Evolutionary conservation across 2,888 invertebrate species (phyloP), one percentile per base, ranked within the genome.

Genomic region (Drosophila paranaensis): DNA sequence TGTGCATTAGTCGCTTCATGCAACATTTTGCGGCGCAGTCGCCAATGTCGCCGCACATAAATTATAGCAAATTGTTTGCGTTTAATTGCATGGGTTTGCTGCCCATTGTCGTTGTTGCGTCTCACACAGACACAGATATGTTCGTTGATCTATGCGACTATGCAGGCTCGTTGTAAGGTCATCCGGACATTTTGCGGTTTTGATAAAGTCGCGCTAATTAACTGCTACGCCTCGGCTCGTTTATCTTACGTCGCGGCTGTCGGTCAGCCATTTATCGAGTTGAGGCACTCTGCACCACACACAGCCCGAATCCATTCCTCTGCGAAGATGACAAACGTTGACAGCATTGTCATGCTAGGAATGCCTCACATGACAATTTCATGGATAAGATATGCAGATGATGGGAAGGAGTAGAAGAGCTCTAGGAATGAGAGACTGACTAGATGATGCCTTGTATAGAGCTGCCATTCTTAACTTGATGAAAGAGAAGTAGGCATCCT

Each of bases 11-110:
- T 73, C 76, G 81, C 79, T 72, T 53, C 66, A 68, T 74, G 81
- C 74, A 82, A 71, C 62, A 71, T 66, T 66, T 71, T 72, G 71
- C 60, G 77, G 77, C 71, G 51, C 51, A 61, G 71, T 57, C 66
- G 58, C 68, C 70, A 70, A 53, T 48, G 68, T 60, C 46, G 66
- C 72, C 81, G 57, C 86, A 85, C 88, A 85, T 88, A 89, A 89
- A 88, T 89, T 89, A 85, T 89, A 67, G 65, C 77, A 80, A 86
- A 90, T 88, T 90, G 89, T 88, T 86, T 86, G 87, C 79, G 86
- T 89, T 86, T 83, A 86, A 86, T 89, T 90, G 81, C 71, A 74
- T 78, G 75, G 71, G 71, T 74, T 70, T 71, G 65, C 62, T 55
- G 57, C 60, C 54, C 33, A 58, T 56, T 67, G 55, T 64, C 68